Percentiles rank a stretch among this genome's conserved stretches.
These are phyloP conservation scores for Platorchestia sp. DNA, from an alignment of 1,140 invertebrate species.

Conservation along the genomic window DNA sequence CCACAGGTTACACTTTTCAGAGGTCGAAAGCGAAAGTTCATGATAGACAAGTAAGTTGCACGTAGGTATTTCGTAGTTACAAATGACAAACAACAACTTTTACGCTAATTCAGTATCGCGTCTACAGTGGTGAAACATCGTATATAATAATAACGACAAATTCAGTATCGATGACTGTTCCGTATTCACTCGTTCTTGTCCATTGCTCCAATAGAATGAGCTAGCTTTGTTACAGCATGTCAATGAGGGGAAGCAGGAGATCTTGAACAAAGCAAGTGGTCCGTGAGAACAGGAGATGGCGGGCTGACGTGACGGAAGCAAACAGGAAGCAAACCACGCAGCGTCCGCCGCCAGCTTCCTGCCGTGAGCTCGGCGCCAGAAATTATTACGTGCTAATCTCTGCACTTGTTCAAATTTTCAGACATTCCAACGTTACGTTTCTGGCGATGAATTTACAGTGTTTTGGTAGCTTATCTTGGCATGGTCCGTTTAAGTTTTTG, in stretches of 20 bases:
- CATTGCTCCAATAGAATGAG: too few relatives aligned
- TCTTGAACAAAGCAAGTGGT: conserved; percentile 24
- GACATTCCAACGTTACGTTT: not conserved
- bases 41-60: too few relatives aligned
- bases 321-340: not conserved
- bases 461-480: too few relatives aligned
- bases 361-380: not conserved
- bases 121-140: too few relatives aligned
- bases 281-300: conserved; percentile 16
- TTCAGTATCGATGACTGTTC: too few relatives aligned
- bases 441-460: too few relatives aligned
- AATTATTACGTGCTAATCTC: not conserved
- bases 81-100: too few relatives aligned
- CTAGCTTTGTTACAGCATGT: not conserved
- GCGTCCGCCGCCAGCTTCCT: not conserved
- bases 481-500: too few relatives aligned
- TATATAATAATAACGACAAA: too few relatives aligned
- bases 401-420: not conserved
- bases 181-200: too few relatives aligned
- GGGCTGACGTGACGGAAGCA: not conserved
- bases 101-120: too few relatives aligned
- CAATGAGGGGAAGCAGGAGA: not conserved
- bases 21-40: not conserved
- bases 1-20: not conserved
- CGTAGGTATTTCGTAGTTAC: too few relatives aligned